Percentiles rank a stretch among this genome's conserved stretches.
Evolutionary conservation across 1,140 invertebrate species (phyloP).

Genomic region (Drosophila azteca): DNA sequence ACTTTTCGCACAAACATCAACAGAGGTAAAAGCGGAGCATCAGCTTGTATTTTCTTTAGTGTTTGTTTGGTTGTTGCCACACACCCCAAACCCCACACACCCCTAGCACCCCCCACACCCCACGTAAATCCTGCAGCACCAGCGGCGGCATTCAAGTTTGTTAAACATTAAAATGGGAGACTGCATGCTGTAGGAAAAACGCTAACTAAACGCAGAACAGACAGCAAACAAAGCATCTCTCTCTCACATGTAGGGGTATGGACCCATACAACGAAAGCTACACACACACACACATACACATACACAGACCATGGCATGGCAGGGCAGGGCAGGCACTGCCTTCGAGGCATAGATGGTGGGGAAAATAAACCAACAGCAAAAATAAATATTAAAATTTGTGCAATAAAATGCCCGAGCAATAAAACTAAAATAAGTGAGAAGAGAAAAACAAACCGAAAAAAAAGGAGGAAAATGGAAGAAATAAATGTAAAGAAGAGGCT

Average conservation of each 20-base stretch:
- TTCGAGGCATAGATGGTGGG: constrained; percentile 39
- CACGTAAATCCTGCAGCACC: neutral
- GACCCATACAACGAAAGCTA: constrained; percentile 17
- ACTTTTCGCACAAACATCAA: constrained; percentile 28
- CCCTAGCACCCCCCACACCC: no score
- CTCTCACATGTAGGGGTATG: constrained; percentile 2
- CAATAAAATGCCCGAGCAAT: constrained; percentile 72
- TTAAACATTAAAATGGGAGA: constrained; percentile 73
- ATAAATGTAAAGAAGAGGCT: constrained; percentile 30
- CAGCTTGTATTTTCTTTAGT: constrained; percentile 37
- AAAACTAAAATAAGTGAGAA: constrained; percentile 65
- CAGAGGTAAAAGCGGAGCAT: constrained; percentile 8
- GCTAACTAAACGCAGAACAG: constrained; percentile 64
- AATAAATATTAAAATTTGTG: constrained; percentile 80
- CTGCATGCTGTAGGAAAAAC: constrained; percentile 53
- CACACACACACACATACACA: constrained; percentile 27
- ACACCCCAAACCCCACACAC: no score
- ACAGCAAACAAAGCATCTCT: constrained; percentile 48
- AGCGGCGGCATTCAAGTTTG: constrained; percentile 61
- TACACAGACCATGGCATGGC: constrained; percentile 10
- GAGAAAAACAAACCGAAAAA: constrained; percentile 27
- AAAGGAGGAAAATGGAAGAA: constrained; percentile 22
- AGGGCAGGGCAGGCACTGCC: constrained; percentile 8
- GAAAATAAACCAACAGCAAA: constrained; percentile 72
- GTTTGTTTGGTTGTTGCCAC: constrained; percentile 53